Conservation (phyloP, 2,113 vertebrate genomes). For the Eudorcas thomsonii region DNA sequence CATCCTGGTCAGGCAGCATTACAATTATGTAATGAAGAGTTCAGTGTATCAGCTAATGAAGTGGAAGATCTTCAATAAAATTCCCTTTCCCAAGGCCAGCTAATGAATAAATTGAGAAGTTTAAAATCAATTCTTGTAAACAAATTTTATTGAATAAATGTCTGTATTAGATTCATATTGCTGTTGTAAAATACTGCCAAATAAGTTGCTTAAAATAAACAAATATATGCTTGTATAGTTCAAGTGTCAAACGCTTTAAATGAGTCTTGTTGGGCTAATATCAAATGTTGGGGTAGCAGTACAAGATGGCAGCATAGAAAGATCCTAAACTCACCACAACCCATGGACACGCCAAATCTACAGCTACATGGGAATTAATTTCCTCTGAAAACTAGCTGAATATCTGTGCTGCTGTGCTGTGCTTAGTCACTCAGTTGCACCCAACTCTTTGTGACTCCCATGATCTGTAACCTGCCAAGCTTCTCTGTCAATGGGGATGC, state of each 20-base stretch:
- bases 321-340: neutral
- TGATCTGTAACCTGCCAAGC: neutral
- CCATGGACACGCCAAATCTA: neutral
- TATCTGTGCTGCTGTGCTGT: neutral
- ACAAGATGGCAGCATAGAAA: neutral
- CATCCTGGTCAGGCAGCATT: neutral
- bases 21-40: neutral
- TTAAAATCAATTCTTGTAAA: neutral
- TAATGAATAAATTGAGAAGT: neutral
- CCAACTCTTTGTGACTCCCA: neutral
- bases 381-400: neutral
- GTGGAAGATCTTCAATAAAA: neutral
- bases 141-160: neutral
- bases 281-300: neutral
- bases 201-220: neutral
- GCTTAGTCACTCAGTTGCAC: neutral
- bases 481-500: neutral
- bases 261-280: neutral
- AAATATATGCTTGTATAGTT: neutral
- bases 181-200: neutral
- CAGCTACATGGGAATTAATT: neutral
- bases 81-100: neutral
- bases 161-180: neutral
- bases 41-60: neutral
- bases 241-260: neutral